Evolutionary conservation across 2,113 vertebrate genomes (phyloP).

Genomic region (Beaufortia kweichowensis): DNA sequence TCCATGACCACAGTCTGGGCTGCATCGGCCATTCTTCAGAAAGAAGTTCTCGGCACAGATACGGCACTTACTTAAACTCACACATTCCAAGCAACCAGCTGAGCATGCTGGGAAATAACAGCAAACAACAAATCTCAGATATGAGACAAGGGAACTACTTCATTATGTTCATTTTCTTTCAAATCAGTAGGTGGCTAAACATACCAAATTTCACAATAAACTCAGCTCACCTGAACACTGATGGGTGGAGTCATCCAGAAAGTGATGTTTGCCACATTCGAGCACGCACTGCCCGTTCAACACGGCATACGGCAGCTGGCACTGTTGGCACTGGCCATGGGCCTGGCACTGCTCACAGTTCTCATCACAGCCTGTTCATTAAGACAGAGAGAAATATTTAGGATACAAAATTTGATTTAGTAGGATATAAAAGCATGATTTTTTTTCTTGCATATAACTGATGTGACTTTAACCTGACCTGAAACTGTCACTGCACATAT

Average conservation of each 20-base stretch:
- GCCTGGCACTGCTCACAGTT: slow-evolving; percentile 79
- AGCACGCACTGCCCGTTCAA: slow-evolving; percentile 75
- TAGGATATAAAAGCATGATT: background rate
- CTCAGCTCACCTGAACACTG: slow-evolving; percentile 77
- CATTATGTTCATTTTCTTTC: background rate
- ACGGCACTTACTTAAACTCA: slow-evolving; percentile 68
- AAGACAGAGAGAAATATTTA: background rate
- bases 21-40: slow-evolving; percentile 79
- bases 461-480: no score
- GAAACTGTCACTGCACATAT: no score
- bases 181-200: background rate
- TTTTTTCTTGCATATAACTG: no score
- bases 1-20: slow-evolving; percentile 80
- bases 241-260: slow-evolving; percentile 63
- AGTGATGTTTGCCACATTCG: slow-evolving; percentile 74
- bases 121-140: background rate
- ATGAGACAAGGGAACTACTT: background rate
- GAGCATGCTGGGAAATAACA: slow-evolving; percentile 78
- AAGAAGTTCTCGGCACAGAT: slow-evolving; percentile 73
- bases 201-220: background rate
- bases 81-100: slow-evolving; percentile 80
- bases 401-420: background rate
- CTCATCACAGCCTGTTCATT: slow-evolving; percentile 78
- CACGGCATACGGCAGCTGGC: slow-evolving; percentile 74
- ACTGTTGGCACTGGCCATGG: slow-evolving; percentile 74